Percentiles rank a stretch among this genome's conserved stretches.
These are phyloP conservation scores for Melipona beecheii DNA, from an alignment of 2,888 invertebrate genomes.

Conservation along the genomic window DNA sequence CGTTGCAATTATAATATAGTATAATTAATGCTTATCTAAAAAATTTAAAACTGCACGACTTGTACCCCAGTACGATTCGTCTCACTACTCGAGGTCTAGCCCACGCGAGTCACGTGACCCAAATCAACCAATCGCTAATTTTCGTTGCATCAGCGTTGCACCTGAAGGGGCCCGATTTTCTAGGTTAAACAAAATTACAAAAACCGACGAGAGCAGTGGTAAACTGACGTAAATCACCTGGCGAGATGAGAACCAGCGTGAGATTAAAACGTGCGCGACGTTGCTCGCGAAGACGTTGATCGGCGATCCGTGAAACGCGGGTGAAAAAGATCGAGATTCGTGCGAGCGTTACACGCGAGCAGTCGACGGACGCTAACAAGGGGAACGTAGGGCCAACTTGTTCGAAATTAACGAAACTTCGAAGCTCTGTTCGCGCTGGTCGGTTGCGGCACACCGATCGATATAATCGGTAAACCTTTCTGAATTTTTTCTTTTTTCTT, in stretches of 20 bases:
- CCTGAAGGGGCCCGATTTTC: no score
- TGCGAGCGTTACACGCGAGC: neutral
- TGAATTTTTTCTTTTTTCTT: neutral
- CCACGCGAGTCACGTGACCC: no score
- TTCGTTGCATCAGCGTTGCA: no score
- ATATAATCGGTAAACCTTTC: neutral
- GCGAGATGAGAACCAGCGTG: slow-evolving; percentile 30
- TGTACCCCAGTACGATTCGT: no score
- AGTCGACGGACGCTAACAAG: neutral
- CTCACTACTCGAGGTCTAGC: no score
- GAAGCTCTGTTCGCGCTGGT: no score
- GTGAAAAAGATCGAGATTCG: slow-evolving; percentile 56
- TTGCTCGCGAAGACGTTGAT: slow-evolving; percentile 60
- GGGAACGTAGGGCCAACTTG: neutral
- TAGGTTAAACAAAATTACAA: no score
- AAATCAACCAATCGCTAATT: no score
- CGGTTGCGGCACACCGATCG: neutral
- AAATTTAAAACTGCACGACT: no score
- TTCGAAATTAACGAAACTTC: slow-evolving; percentile 7
- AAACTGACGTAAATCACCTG: neutral
- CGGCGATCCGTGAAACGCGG: slow-evolving; percentile 48
- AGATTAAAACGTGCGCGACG: slow-evolving; percentile 55
- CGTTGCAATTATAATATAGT: no score
- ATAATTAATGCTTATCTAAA: no score
- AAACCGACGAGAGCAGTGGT: no score